Conservation (phyloP, 2,888 invertebrate genomes). For the Sarcophaga subvicina region DNA sequence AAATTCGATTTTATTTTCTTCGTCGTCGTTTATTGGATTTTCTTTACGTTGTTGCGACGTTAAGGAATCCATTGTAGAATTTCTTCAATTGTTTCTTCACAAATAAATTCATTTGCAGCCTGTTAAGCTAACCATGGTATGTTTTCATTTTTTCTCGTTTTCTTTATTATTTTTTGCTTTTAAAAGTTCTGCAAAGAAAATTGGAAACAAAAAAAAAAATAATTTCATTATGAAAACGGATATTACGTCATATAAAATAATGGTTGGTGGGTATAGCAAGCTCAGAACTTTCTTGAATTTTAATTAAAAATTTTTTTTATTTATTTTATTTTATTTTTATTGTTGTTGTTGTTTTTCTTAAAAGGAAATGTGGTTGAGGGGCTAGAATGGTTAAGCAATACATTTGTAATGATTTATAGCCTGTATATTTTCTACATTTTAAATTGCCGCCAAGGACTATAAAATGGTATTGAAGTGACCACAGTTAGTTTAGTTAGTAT, state of each 20-base stretch:
- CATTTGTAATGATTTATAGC: slow-evolving; percentile 39
- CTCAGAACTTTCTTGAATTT: slow-evolving; percentile 48
- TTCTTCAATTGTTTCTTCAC: background rate
- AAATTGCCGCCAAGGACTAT: slow-evolving; percentile 34
- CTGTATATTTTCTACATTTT: background rate
- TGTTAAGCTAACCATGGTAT: background rate
- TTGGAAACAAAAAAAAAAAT: slow-evolving; percentile 17
- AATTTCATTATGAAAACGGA: slow-evolving; percentile 52
- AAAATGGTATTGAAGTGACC: slow-evolving; percentile 2
- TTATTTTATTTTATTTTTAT: slow-evolving; percentile 15
- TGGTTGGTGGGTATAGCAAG: background rate
- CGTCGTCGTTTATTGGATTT: slow-evolving; percentile 38
- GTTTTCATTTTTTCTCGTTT: background rate
- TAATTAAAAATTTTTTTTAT: slow-evolving; percentile 59
- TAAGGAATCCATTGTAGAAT: slow-evolving; percentile 57
- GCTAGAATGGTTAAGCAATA: slow-evolving; percentile 15
- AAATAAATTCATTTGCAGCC: background rate
- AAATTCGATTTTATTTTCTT: slow-evolving; percentile 17
- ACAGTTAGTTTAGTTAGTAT: background rate
- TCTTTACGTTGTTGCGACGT: slow-evolving; percentile 30
- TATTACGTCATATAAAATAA: slow-evolving; percentile 50
- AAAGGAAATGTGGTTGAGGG: slow-evolving; percentile 32
- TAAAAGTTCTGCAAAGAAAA: slow-evolving; percentile 9
- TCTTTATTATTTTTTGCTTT: background rate
- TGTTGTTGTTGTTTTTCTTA: background rate